Evolutionary conservation across 2,113 vertebrate genomes (phyloP).

Genomic region (Cyprinodon tularosa): DNA sequence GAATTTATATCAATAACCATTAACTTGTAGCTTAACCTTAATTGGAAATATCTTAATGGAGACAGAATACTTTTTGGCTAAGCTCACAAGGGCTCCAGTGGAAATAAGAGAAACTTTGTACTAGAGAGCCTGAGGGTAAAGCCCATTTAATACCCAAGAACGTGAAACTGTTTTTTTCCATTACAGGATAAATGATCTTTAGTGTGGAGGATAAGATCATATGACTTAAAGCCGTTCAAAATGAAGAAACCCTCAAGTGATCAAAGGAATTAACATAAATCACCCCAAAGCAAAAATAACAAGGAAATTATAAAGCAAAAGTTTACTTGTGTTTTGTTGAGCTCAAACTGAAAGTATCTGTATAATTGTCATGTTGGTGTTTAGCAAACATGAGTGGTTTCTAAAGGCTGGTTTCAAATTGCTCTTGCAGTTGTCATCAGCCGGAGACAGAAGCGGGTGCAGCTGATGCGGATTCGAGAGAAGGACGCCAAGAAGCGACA

Average conservation of each 20-base stretch:
- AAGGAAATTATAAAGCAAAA: not conserved
- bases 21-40: not conserved
- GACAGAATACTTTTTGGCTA: not conserved
- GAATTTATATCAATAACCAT: not conserved
- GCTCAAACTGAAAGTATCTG: not conserved
- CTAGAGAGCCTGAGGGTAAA: not conserved
- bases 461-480: constrained; percentile 86
- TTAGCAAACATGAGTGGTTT: not conserved
- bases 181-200: not conserved
- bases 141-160: not conserved
- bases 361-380: not conserved
- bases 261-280: not conserved
- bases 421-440: constrained; percentile 81
- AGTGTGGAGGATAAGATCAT: not conserved
- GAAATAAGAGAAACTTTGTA: not conserved
- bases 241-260: not conserved
- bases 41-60: not conserved
- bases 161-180: not conserved
- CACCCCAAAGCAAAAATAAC: not conserved
- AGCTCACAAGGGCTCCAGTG: not conserved
- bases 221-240: not conserved
- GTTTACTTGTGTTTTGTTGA: not conserved
- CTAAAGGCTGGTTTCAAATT: not conserved
- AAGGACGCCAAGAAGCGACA: constrained; percentile 85
- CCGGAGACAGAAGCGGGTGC: constrained; percentile 85